These are phyloP conservation scores for Sinosuthora webbiana DNA, from an alignment of 2,113 vertebrate genomes.

Conservation along the genomic window DNA sequence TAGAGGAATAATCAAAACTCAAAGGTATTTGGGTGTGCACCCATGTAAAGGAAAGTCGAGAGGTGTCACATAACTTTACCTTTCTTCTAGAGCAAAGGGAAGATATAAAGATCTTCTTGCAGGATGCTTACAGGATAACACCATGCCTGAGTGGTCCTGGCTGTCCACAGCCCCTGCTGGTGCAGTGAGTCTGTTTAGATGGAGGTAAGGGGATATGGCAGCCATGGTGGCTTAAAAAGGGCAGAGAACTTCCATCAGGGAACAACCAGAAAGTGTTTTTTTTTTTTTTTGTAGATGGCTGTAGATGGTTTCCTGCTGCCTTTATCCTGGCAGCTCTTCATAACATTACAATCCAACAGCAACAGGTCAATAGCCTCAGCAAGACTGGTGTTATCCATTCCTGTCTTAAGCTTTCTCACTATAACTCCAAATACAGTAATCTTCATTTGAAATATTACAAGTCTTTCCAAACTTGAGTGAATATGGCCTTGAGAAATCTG, in stretches of 20 bases:
- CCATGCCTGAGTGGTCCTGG: background rate
- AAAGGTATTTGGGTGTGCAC: background rate
- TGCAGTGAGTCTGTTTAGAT: background rate
- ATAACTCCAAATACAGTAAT: background rate
- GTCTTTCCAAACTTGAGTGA: background rate
- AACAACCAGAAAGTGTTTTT: rapidly evolving
- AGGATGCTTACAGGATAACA: background rate
- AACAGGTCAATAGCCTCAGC: background rate
- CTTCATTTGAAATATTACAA: background rate
- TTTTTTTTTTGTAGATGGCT: background rate
- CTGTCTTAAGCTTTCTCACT: background rate
- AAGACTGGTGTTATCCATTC: background rate
- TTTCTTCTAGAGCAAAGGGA: background rate
- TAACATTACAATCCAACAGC: background rate
- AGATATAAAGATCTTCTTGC: background rate
- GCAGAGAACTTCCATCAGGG: background rate
- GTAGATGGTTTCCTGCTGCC: background rate
- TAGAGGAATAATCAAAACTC: background rate
- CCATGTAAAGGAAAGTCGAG: background rate
- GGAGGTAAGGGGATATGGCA: background rate
- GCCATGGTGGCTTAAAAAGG: background rate
- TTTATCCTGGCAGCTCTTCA: background rate
- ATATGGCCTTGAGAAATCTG: background rate
- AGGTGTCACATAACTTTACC: background rate
- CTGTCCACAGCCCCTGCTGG: background rate